phyloP scores from a whole-genome alignment of 2,888 invertebrate genomes.

The Dioctria rufipes region DNA sequence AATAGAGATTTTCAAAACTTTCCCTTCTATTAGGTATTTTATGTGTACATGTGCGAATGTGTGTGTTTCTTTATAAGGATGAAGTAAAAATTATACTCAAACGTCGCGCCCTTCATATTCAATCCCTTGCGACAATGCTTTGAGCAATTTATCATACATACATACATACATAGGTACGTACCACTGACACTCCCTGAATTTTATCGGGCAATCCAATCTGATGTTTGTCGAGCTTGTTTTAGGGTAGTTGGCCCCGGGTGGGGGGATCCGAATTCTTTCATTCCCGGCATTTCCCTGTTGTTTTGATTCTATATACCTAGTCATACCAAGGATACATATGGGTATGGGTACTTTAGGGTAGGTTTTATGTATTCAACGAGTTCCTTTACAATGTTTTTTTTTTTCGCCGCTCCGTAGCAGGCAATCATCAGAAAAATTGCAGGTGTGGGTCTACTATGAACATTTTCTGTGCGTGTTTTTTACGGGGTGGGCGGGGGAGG shows the following conservation, averaged over 20 bases:
- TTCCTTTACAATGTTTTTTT: neutral
- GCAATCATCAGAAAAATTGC: neutral
- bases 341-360: constrained; percentile 28
- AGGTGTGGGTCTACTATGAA: neutral
- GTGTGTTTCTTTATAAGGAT: no score
- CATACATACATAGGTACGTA: no score
- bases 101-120: constrained; percentile 9
- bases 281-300: constrained; percentile 6
- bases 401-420: neutral
- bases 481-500: neutral
- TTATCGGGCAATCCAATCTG: neutral
- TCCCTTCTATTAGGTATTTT: neutral
- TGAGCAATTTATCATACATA: constrained; percentile 16
- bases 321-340: constrained; percentile 20
- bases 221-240: neutral
- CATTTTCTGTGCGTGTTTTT: neutral
- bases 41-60: neutral
- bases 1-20: constrained; percentile 35
- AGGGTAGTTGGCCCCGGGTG: no score
- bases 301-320: constrained; percentile 4
- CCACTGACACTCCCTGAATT: no score
- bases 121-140: neutral
- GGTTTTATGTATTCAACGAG: constrained; percentile 1
- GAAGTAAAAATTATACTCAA: constrained; percentile 19
- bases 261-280: neutral